Evolutionary conservation across 2,113 vertebrate species (phyloP), one percentile per base, ranked within the genome.

Genomic region (Archocentrus centrarchus): DNA sequence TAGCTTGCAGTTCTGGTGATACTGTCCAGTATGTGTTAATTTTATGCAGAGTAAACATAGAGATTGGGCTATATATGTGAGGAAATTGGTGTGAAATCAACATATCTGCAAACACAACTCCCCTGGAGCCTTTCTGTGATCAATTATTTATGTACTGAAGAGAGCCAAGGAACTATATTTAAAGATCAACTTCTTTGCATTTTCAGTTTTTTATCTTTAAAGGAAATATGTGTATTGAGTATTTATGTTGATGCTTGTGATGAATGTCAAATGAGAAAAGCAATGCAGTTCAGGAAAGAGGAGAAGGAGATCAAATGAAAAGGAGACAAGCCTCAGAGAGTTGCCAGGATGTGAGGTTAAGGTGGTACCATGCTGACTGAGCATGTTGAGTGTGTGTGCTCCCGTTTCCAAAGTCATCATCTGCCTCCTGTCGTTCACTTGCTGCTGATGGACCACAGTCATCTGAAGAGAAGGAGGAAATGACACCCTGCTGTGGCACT

Each of bases 61-160:
- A 73, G 76, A 85, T 81, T 82, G 84, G 80, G 59, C 83, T 89
- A 78, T 86, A 77, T 87, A 88, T 83, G 82, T 89, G 86, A 89
- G 84, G 77, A 92, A 90, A 92, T 87, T 80, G 64, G 88, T 91
- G 87, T 93, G 92, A 92, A 94, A 94, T 91, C 93, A 91, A 93
- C 86, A 93, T 79, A 91, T 92, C 89, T 82, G 11, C 4, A 66
- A 91, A 92, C 83, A 84, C 27, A 10, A 84, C 87, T 80, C 77
- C 83, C 90, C 77, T 24, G 82, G 64, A 86, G 88, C 79, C 11
- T 70, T 60, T 84, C 79, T 92, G 64, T 94, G 90, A 94, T 94
- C 85, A 93, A 93, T 93, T 93, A 95, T 94, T 89, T 87, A 94
- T 93, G 75, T 90, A 60, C 20, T 47, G 86, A 90, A 77, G 91